Conservation (phyloP, 2,888 invertebrate species). For the Aradus depressus region DNA sequence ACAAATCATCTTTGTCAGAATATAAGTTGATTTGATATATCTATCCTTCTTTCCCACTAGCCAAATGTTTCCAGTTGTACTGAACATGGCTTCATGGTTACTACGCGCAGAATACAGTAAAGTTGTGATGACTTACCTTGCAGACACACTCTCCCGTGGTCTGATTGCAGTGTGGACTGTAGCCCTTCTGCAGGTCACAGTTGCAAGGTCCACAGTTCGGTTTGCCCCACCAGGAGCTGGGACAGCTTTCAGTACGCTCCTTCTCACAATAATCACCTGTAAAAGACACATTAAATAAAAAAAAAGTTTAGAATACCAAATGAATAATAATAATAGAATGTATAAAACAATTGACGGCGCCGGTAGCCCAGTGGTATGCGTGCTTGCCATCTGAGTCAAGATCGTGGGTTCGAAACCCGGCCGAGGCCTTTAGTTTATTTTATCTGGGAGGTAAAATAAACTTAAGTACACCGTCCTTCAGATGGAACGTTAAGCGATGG, state of each 20-base stretch:
- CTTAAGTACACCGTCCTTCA: no score
- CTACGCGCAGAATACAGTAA: neutral
- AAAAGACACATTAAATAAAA: conserved; percentile 8
- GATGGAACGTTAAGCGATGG: no score
- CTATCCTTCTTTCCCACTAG: no score
- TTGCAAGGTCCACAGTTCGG: conserved; percentile 89
- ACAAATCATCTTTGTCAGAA: no score
- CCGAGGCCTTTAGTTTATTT: no score
- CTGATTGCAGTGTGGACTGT: conserved; percentile 83
- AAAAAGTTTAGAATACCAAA: neutral
- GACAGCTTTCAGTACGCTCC: conserved; percentile 61
- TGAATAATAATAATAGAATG: neutral
- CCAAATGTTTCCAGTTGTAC: no score
- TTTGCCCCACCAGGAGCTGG: conserved; percentile 90
- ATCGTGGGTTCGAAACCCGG: no score
- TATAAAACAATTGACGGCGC: neutral
- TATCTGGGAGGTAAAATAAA: no score
- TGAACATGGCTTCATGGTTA: no score
- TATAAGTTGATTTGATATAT: no score
- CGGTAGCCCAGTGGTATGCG: no score
- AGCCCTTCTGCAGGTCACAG: conserved; percentile 71
- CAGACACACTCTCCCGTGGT: conserved; percentile 80
- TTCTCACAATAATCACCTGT: conserved; percentile 59
- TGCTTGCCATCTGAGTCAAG: no score
- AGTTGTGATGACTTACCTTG: conserved; percentile 45